phyloP scores from a whole-genome alignment of 2,113 vertebrate species.

The Dryoscopus gambensis region DNA sequence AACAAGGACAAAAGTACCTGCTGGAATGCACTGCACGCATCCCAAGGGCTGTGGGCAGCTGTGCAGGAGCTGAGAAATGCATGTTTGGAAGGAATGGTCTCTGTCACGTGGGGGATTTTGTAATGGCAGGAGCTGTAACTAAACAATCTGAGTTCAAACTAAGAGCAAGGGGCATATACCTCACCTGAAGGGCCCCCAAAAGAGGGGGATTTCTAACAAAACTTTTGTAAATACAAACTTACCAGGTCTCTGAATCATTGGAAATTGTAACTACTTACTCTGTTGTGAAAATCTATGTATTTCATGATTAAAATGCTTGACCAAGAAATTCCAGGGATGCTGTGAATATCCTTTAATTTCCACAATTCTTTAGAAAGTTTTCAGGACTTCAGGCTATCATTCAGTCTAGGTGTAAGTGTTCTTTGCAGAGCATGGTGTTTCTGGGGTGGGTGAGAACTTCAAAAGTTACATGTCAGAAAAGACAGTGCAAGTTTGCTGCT shows the following conservation, averaged over 20 bases:
- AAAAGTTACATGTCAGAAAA: not conserved
- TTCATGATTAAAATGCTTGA: not conserved
- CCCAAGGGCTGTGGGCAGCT: not conserved
- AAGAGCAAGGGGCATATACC: not conserved
- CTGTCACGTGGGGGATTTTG: accelerated
- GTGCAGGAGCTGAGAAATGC: not conserved
- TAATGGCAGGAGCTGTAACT: not conserved
- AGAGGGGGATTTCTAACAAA: not conserved
- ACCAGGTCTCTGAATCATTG: not conserved
- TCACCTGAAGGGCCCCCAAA: not conserved
- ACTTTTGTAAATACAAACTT: not conserved
- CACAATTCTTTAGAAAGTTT: not conserved
- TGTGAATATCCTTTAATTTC: not conserved
- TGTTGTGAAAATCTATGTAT: not conserved
- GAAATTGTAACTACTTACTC: not conserved
- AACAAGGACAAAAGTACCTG: not conserved
- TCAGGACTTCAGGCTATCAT: not conserved
- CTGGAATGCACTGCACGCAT: not conserved
- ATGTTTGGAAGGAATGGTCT: not conserved
- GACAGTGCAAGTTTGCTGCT: not conserved
- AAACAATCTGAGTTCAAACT: not conserved
- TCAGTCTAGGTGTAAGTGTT: not conserved
- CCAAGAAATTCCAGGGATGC: not conserved
- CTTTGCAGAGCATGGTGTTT: not conserved
- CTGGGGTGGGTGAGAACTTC: not conserved